phyloP scores from a whole-genome alignment of 1,140 invertebrate genomes.

The Heterodera carotae region DNA sequence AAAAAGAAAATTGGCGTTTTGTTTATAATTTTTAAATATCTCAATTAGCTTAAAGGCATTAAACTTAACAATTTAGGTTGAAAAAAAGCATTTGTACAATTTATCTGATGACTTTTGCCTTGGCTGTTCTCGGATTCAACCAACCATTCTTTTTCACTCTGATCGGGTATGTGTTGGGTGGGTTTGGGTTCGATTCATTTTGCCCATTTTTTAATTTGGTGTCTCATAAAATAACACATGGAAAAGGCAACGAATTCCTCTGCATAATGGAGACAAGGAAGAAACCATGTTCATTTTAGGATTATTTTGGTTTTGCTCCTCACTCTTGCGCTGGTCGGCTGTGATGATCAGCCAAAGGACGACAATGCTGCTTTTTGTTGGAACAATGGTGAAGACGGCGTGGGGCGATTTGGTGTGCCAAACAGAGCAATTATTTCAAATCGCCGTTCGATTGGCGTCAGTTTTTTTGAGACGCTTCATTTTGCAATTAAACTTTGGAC shows the following conservation, averaged over 20 bases:
- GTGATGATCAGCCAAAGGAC: constrained; percentile 16
- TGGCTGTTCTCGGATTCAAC: constrained; percentile 45
- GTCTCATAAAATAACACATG: too few species aligned
- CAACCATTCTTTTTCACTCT: constrained; percentile 53
- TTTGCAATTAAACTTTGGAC: too few species aligned
- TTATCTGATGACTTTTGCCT: constrained; percentile 31
- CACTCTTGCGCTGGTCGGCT: constrained; percentile 24
- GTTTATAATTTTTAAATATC: too few species aligned
- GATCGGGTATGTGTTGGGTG: constrained; percentile 41
- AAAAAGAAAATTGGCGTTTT: too few species aligned
- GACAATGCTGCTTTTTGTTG: not conserved
- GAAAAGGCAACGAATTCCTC: too few species aligned
- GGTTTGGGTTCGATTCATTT: too few species aligned
- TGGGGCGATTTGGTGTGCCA: not conserved
- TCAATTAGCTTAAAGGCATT: too few species aligned
- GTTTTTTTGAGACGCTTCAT: not conserved
- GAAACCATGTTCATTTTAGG: constrained; percentile 26
- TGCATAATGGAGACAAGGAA: not conserved
- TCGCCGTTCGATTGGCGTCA: not conserved
- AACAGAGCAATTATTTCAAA: not conserved
- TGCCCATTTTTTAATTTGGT: too few species aligned
- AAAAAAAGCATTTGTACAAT: too few species aligned
- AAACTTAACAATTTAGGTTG: too few species aligned
- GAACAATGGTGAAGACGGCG: not conserved
- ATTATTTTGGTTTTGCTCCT: constrained; percentile 37